phyloP scores from a whole-genome alignment of 2,113 vertebrate species.

The Apistogramma diplotaenia region DNA sequence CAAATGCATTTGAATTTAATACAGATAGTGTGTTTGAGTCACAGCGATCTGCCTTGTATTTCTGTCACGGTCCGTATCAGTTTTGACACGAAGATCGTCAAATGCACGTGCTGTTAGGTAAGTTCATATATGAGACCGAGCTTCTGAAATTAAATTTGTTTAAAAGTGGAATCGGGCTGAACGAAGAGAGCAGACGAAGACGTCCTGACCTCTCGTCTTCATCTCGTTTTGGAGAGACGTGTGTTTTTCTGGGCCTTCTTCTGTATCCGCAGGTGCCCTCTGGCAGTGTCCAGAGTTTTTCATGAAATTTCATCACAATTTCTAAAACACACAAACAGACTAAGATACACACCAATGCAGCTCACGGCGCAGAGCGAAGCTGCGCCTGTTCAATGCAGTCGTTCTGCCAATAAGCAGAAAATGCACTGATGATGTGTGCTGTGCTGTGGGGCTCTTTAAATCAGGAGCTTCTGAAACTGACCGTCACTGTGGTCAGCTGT shows the following conservation, averaged over 20 bases:
- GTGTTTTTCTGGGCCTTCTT: constrained; percentile 25
- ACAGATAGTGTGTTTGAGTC: constrained; percentile 55
- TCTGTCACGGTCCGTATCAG: constrained; percentile 44
- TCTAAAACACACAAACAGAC: constrained; percentile 31
- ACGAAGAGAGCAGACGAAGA: constrained; percentile 31
- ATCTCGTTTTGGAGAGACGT: constrained; percentile 40
- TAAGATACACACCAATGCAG: not conserved
- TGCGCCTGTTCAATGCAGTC: constrained; percentile 35
- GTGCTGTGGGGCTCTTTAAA: constrained; percentile 57
- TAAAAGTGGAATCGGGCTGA: constrained; percentile 14
- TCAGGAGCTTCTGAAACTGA: constrained; percentile 40
- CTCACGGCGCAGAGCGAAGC: not conserved
- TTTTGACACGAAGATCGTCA: constrained; percentile 45
- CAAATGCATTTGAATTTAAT: constrained; percentile 62
- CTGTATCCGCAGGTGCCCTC: constrained; percentile 31
- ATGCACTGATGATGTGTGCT: constrained; percentile 61
- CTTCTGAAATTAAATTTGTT: not conserved
- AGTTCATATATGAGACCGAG: constrained; percentile 9
- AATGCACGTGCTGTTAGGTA: constrained; percentile 9
- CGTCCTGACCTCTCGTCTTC: constrained; percentile 21
- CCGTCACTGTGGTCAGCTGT: constrained; percentile 61
- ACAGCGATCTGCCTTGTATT: constrained; percentile 44
- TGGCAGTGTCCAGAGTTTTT: constrained; percentile 64
- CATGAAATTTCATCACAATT: constrained; percentile 73
- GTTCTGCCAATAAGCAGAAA: constrained; percentile 65